A percentile compares a stretch with the other conserved stretches of the same genome.
These are phyloP conservation scores for Osmerus mordax DNA, from an alignment of 2,113 vertebrate species.

Conservation along the genomic window DNA sequence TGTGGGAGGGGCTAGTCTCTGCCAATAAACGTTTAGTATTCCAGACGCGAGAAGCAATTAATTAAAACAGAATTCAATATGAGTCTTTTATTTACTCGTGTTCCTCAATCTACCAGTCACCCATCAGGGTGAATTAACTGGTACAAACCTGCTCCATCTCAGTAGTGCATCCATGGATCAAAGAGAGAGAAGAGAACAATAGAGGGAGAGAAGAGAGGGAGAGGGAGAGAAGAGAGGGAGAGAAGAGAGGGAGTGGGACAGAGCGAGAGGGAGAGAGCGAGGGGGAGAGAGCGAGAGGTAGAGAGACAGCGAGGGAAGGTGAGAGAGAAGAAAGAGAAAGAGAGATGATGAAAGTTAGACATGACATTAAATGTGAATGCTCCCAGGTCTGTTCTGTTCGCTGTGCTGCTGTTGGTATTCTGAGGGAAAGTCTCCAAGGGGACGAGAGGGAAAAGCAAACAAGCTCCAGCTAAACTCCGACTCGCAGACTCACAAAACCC, in stretches of 20 bases:
- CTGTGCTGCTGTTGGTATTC: slow-evolving; percentile 28
- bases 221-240: slow-evolving; percentile 4
- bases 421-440: slow-evolving; percentile 39
- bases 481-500: slow-evolving; percentile 12
- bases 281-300: slow-evolving; percentile 7
- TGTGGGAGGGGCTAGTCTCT: slow-evolving; percentile 7
- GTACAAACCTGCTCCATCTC: slow-evolving; percentile 32
- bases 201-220: slow-evolving; percentile 4
- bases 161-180: slow-evolving; percentile 30
- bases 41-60: slow-evolving; percentile 23
- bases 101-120: slow-evolving; percentile 26
- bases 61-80: slow-evolving; percentile 38
- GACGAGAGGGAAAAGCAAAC: slow-evolving; percentile 32
- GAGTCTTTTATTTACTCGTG: slow-evolving; percentile 33
- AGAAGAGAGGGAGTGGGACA: not conserved
- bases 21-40: slow-evolving; percentile 22
- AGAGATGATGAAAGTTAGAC: slow-evolving; percentile 25
- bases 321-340: slow-evolving; percentile 8
- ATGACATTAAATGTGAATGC: slow-evolving; percentile 41
- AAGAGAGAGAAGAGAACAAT: slow-evolving; percentile 21
- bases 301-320: slow-evolving; percentile 8
- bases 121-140: slow-evolving; percentile 36
- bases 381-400: slow-evolving; percentile 31
- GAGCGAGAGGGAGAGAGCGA: slow-evolving; percentile 1
- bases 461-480: slow-evolving; percentile 5